These are phyloP conservation scores for Pangasianodon hypophthalmus DNA, from an alignment of 2,113 vertebrate genomes.

Conservation along the genomic window DNA sequence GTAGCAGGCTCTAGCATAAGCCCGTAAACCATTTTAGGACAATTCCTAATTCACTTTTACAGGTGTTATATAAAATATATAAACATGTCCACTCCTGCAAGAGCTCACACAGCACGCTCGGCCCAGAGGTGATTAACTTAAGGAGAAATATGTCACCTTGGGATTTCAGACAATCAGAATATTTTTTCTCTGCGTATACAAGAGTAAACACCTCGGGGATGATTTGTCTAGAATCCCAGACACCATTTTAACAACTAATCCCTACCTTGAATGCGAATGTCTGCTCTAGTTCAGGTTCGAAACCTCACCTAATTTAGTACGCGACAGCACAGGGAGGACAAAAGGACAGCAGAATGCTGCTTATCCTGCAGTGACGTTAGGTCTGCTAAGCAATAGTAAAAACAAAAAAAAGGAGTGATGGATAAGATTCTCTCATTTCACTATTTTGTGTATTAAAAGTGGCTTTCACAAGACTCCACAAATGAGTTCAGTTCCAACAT, in stretches of 20 bases:
- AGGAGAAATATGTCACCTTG: slow-evolving; percentile 52
- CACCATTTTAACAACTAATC: slow-evolving; percentile 39
- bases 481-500: background rate
- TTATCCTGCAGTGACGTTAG: slow-evolving; percentile 1
- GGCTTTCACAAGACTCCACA: background rate
- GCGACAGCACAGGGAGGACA: background rate
- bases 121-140: slow-evolving; percentile 38
- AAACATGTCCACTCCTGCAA: slow-evolving; percentile 41
- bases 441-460: background rate
- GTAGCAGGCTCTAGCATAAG: slow-evolving; percentile 34
- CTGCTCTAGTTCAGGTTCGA: slow-evolving; percentile 24
- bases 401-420: background rate
- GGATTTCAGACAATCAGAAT: slow-evolving; percentile 40
- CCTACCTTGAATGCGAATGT: background rate
- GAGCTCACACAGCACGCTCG: slow-evolving; percentile 2
- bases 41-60: slow-evolving; percentile 48
- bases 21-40: slow-evolving; percentile 35
- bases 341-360: slow-evolving; percentile 6
- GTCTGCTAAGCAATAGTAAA: background rate
- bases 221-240: slow-evolving; percentile 33
- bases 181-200: slow-evolving; percentile 38
- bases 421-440: background rate
- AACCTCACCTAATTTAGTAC: slow-evolving; percentile 1
- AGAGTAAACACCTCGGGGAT: slow-evolving; percentile 43
- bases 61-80: slow-evolving; percentile 34